Evolutionary conservation across 1,140 invertebrate genomes (phyloP), one percentile per base, ranked within the genome.

Genomic region (Hestina assimilis): DNA sequence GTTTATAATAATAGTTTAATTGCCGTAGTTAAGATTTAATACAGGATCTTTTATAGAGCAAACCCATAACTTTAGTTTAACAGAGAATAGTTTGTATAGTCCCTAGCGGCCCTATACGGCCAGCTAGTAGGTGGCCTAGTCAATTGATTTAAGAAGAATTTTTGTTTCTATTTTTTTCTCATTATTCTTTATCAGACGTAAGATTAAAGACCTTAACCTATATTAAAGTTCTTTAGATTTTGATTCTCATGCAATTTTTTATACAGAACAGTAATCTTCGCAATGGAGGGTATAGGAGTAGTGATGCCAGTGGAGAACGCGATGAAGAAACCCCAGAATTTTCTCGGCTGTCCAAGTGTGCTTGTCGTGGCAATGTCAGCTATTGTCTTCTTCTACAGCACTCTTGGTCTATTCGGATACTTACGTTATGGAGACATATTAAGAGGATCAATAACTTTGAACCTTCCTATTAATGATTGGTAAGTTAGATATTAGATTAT

Each of bases 241-340:
- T n/a, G n/a, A n/a, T n/a, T n/a, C 2, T 12, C 12, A 4, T 38
- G 2, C 1, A 17, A 38, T 59, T 31, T 48, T 43, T 33, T 33
- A 78, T 83, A 72, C 67, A 91, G 91, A 35, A 95, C 94, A 7
- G 93, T 95, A 0, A 91, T 95, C 21, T 95, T 95, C 64, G 94
- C 94, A 21, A 95, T 95, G 90, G 94, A 95, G 81, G 94, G 93
- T 2, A 95, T 95, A 57, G 94, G 94, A 38, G 93, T 93, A n/a
- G 94, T 97, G 20, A 93, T 98, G 90, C 96, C 96, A 0, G 92
- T 98, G 17, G 95, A 97, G 82, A 97, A 97, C 76, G 93, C 92
- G 0, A 97, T 98, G 96, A 91, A 90, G 62, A 92, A 93, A 48
- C 95, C 95, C 0, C 83, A 93, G 52, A 92, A 94, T 35, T 97